Percentiles rank a stretch among this genome's conserved stretches.
phyloP scores from a whole-genome alignment of 1,140 invertebrate genomes.

The Leptinotarsa undecemlineata region DNA sequence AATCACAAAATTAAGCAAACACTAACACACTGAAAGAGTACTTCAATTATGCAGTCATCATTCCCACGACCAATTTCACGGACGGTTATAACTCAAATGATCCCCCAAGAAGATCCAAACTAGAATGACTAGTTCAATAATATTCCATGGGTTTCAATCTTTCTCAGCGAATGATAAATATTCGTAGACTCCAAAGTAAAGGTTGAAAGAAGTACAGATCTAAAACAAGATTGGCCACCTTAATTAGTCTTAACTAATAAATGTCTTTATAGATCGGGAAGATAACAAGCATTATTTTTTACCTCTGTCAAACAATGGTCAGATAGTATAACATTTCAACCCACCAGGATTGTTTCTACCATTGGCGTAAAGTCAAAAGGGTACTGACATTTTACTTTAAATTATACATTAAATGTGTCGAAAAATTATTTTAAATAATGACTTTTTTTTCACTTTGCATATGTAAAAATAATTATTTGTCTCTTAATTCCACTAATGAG shows the following conservation, averaged over 20 bases:
- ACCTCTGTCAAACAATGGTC: constrained; percentile 28
- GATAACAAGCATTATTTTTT: constrained; percentile 27
- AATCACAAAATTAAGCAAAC: background rate
- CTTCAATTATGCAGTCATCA: background rate
- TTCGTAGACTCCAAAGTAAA: background rate
- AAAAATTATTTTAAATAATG: too few species aligned
- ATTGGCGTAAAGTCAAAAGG: constrained; percentile 15
- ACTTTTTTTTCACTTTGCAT: too few species aligned
- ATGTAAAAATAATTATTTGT: too few species aligned
- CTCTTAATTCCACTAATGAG: too few species aligned
- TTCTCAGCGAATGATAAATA: constrained; percentile 8
- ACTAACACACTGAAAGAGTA: background rate
- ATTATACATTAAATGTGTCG: too few species aligned
- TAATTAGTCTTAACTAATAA: constrained; percentile 27
- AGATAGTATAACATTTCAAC: constrained; percentile 29
- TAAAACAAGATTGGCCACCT: constrained; percentile 23
- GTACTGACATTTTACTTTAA: background rate
- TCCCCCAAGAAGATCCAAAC: background rate
- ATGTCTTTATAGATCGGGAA: constrained; percentile 26
- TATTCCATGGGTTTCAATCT: background rate
- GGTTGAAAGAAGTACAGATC: constrained; percentile 13
- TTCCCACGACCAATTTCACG: background rate
- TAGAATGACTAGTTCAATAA: constrained; percentile 3
- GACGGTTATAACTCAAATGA: background rate
- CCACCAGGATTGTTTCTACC: constrained; percentile 14